Conservation (phyloP, 2,113 vertebrate genomes). For the Caracal caracal region DNA sequence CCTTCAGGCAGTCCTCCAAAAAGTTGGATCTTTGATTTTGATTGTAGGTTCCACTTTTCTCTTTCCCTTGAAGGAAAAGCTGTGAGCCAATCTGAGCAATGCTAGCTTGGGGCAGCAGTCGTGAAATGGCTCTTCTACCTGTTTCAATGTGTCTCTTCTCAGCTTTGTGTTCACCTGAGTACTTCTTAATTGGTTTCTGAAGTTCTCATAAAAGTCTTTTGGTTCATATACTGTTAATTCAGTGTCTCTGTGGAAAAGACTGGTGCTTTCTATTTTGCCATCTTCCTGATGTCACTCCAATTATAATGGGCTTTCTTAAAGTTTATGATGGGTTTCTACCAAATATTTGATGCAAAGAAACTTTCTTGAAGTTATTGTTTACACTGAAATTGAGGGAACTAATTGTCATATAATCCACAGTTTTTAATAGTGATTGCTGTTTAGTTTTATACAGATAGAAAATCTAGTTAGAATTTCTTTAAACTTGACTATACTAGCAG, state of each 20-base stretch:
- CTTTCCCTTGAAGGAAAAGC: not conserved
- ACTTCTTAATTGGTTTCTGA: not conserved
- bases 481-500: constrained; percentile 9
- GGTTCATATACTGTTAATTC: not conserved
- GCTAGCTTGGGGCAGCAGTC: not conserved
- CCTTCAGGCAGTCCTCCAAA: not conserved
- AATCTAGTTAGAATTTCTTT: constrained; percentile 25
- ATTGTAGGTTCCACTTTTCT: not conserved
- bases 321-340: not conserved
- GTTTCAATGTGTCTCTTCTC: not conserved
- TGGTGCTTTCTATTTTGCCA: not conserved
- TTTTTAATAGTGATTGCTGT: constrained; percentile 43
- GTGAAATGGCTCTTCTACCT: not conserved
- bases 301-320: constrained; percentile 24
- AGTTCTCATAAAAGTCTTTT: constrained; percentile 28
- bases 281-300: not conserved
- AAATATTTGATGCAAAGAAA: constrained; percentile 42
- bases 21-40: not conserved
- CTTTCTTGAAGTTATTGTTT: constrained; percentile 31
- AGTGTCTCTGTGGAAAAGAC: not conserved
- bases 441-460: constrained; percentile 26
- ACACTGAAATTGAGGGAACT: not conserved
- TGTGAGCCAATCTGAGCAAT: not conserved
- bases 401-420: not conserved
- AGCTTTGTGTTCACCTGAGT: not conserved